Conservation (phyloP, 2,113 vertebrate genomes). For the Brachypteracias leptosomus region DNA sequence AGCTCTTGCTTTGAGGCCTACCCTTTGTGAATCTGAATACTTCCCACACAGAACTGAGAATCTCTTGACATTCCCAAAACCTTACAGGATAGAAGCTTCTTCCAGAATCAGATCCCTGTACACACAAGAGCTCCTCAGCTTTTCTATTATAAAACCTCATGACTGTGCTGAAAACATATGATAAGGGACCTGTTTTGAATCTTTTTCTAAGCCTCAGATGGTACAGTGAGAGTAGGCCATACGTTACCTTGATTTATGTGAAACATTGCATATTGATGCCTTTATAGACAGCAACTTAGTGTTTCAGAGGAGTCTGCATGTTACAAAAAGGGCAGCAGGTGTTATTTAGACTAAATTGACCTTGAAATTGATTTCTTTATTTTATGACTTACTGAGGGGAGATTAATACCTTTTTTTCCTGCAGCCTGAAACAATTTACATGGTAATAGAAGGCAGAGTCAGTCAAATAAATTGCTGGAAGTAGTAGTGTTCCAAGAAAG, state of each 20-base stretch:
- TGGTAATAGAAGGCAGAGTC: slow-evolving; percentile 78
- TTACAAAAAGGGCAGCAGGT: slow-evolving; percentile 78
- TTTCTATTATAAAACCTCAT: neutral
- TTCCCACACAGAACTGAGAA: accelerated
- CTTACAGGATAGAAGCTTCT: neutral
- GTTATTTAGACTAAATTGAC: slow-evolving; percentile 84
- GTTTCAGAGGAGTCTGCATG: slow-evolving; percentile 54
- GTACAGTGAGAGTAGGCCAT: neutral
- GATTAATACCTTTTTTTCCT: slow-evolving; percentile 75
- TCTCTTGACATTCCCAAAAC: accelerated
- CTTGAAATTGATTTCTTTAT: slow-evolving; percentile 89
- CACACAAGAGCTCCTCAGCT: neutral
- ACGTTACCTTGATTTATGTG: neutral
- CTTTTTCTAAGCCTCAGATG: neutral
- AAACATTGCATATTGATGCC: slow-evolving; percentile 6
- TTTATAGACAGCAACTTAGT: slow-evolving; percentile 46
- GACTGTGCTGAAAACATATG: neutral
- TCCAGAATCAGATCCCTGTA: neutral
- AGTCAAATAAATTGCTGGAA: slow-evolving; percentile 79
- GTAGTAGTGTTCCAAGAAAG: slow-evolving; percentile 64
- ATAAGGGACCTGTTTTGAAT: neutral
- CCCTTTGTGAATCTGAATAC: neutral
- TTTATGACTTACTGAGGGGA: slow-evolving; percentile 81
- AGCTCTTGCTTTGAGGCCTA: neutral
- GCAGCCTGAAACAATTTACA: slow-evolving; percentile 80